These are phyloP conservation scores for Craseonycteris thonglongyai DNA, from an alignment of 2,113 vertebrate species.

Conservation along the genomic window DNA sequence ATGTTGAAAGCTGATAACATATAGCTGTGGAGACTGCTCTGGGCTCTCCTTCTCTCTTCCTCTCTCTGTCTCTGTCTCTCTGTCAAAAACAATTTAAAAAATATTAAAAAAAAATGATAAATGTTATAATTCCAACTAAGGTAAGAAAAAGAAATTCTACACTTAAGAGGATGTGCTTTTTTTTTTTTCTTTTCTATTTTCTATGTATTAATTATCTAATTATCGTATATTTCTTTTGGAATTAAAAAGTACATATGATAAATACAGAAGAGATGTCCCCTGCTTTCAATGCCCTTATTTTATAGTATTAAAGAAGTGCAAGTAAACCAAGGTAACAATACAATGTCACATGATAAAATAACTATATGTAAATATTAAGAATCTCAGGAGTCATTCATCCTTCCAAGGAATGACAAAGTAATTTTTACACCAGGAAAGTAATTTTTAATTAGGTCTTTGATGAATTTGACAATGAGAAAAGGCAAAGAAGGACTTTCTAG, in stretches of 20 bases:
- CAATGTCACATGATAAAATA: not conserved
- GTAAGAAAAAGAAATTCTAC: not conserved
- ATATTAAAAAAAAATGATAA: too few relatives aligned
- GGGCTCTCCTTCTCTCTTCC: too few relatives aligned
- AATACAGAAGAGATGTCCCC: not conserved
- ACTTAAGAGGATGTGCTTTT: not conserved
- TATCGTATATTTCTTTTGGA: conserved; percentile 33
- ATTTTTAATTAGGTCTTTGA: not conserved
- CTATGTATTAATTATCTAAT: not conserved
- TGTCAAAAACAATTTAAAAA: too few relatives aligned
- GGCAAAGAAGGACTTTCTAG: not conserved
- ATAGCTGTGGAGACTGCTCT: too few relatives aligned
- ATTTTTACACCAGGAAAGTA: not conserved
- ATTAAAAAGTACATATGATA: not conserved
- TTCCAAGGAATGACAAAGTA: not conserved
- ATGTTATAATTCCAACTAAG: not conserved
- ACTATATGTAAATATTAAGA: not conserved
- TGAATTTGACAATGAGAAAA: not conserved
- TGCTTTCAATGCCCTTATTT: not conserved
- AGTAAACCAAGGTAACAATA: not conserved
- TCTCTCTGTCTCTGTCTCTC: too few relatives aligned
- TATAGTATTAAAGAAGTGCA: not conserved
- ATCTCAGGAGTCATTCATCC: not conserved
- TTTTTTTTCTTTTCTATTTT: not conserved
- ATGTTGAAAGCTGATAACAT: too few relatives aligned